Base-by-base conservation (phyloP, 2,888 invertebrate species). In the Drosophila vallismaia region DNA sequence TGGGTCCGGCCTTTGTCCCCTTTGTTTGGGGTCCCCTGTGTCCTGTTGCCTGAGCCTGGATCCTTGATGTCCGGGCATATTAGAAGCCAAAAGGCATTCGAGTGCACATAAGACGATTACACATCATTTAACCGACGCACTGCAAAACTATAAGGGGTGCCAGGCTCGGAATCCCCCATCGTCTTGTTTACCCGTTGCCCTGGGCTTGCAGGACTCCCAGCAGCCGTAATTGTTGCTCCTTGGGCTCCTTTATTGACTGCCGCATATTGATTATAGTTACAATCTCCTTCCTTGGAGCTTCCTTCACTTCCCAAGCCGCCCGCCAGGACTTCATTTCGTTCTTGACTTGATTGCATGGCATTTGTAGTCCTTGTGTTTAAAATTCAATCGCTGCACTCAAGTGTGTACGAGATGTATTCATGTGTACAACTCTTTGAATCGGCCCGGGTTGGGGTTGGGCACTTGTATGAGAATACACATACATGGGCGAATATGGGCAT, bases 21-120 rank as follows among this genome's bases (percentile, higher is more conserved):
- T 42, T 42, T 44, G 44, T 44, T 24, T 24, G 24, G 40, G 63
- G 71, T 78, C 74, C 73, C 76, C 36, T 36, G 74, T 80, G 75
- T 80, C 75, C 78, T 60, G 36, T 19, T 19, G 19, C 19, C 36
- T 12, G n/a, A 5, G n/a, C 36, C 52, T 42, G 51, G 42, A 48
- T 55, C 50, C 59, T 55, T 67, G 46, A 50, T 64, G n/a, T 75
- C 69, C 73, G 76, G 71, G 75, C 86, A 78, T 87, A 88, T 89
- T 90, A 88, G 88, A 84, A 88, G 88, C 82, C 86, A 88, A 89
- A 88, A 89, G 90, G 90, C 90, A 90, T 90, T 90, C 86, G 81
- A 89, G 89, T 88, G 90, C 85, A 81, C 86, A 85, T 90, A 90
- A 90, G 90, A 90, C 89, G 90, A 90, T 90, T 90, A 90, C 90